Percentiles rank a stretch among this genome's conserved stretches.
phyloP scores from a whole-genome alignment of 2,888 invertebrate genomes.

The Mythimna pallens region DNA sequence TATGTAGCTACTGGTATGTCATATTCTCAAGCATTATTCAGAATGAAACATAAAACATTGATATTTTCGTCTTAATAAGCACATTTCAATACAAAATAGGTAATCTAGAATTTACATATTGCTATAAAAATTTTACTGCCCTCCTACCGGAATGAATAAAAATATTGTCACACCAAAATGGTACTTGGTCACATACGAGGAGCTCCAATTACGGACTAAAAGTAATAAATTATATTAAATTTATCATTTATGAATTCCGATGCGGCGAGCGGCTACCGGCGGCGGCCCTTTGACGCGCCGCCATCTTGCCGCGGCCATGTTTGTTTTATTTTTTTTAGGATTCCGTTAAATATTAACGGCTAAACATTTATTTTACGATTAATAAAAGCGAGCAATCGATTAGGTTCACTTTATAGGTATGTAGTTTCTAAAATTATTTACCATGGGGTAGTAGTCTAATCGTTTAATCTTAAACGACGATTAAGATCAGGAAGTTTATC shows the following conservation, averaged over 20 bases:
- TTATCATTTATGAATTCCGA: slow-evolving; percentile 90
- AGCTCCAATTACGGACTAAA: slow-evolving; percentile 76
- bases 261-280: slow-evolving; percentile 85
- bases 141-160: slow-evolving; percentile 56
- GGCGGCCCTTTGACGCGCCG: slow-evolving; percentile 85
- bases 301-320: slow-evolving; percentile 86
- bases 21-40: slow-evolving; percentile 42
- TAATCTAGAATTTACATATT: slow-evolving; percentile 63
- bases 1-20: slow-evolving; percentile 31
- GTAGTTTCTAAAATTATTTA: background rate
- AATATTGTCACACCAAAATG: slow-evolving; percentile 74
- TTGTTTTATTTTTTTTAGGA: slow-evolving; percentile 84
- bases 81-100: slow-evolving; percentile 58
- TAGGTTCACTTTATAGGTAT: slow-evolving; percentile 6
- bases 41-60: slow-evolving; percentile 45
- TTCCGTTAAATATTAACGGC: slow-evolving; percentile 59
- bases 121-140: slow-evolving; percentile 62
- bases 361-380: slow-evolving; percentile 66
- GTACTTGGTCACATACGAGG: slow-evolving; percentile 67
- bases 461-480: background rate
- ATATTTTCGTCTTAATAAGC: slow-evolving; percentile 55
- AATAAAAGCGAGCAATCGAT: slow-evolving; percentile 51
- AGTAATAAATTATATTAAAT: slow-evolving; percentile 88
- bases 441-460: background rate
- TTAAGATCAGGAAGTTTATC: background rate